Evolutionary conservation across 2,113 vertebrate genomes (phyloP).

Genomic region (Dolichallabes microphthalmus): DNA sequence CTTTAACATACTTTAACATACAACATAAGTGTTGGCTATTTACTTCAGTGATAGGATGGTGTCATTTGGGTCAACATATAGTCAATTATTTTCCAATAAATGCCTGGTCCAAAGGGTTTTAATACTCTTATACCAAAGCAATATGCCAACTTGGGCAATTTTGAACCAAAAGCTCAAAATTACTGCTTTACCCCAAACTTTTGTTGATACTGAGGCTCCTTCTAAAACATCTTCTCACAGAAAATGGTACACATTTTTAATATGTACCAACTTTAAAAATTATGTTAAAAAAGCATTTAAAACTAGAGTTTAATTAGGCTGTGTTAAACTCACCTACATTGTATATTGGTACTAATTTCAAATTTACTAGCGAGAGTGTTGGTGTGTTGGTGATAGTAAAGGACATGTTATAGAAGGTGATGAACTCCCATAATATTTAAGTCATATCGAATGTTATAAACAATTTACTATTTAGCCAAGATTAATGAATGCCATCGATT

Average conservation of each 20-base stretch:
- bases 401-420: background rate
- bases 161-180: background rate
- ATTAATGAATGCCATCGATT: background rate
- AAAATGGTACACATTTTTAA: background rate
- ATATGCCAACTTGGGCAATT: background rate
- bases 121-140: background rate
- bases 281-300: background rate
- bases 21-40: background rate
- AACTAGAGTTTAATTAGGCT: background rate
- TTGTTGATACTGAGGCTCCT: background rate
- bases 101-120: background rate
- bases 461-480: background rate
- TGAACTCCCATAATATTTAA: background rate
- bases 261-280: background rate
- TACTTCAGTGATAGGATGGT: background rate
- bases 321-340: too few relatives aligned
- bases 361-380: too few relatives aligned
- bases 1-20: background rate
- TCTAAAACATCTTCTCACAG: background rate
- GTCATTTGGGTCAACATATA: background rate
- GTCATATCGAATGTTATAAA: background rate
- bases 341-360: background rate
- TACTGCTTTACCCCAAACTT: too few relatives aligned
- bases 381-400: background rate
- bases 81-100: background rate